These are phyloP conservation scores for Chiloscyllium plagiosum DNA, from an alignment of 2,113 vertebrate species.

Conservation along the genomic window DNA sequence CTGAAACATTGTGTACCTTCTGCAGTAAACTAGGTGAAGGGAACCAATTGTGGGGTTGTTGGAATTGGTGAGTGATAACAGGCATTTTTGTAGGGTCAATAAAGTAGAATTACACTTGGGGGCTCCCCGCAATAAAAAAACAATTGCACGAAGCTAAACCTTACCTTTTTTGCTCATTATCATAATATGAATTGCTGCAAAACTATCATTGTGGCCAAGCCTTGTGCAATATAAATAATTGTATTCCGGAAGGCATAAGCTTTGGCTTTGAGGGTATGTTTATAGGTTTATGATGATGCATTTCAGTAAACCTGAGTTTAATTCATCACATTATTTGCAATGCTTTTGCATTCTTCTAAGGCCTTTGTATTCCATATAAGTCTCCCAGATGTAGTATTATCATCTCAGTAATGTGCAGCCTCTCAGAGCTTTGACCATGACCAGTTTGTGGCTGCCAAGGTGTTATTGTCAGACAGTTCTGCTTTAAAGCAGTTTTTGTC, in stretches of 20 bases:
- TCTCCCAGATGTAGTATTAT: neutral
- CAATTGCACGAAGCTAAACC: too few relatives aligned
- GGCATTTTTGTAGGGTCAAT: neutral
- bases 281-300: neutral
- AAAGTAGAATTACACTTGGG: neutral
- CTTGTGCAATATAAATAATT: neutral
- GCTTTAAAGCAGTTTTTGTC: constrained; percentile 12
- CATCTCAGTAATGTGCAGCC: neutral
- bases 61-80: neutral
- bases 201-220: neutral
- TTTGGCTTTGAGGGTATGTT: neutral
- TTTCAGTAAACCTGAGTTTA: neutral
- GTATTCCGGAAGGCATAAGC: neutral
- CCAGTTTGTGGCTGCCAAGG: neutral
- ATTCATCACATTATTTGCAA: neutral
- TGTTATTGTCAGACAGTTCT: neutral
- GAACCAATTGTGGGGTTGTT: neutral
- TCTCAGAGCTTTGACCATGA: neutral
- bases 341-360: neutral
- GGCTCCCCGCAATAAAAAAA: neutral
- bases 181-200: neutral
- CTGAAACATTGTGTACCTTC: neutral
- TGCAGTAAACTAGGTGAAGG: neutral
- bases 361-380: neutral
- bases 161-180: neutral